Evolutionary conservation across 1,140 invertebrate genomes (phyloP).

Genomic region (Oryctes rhinoceros): DNA sequence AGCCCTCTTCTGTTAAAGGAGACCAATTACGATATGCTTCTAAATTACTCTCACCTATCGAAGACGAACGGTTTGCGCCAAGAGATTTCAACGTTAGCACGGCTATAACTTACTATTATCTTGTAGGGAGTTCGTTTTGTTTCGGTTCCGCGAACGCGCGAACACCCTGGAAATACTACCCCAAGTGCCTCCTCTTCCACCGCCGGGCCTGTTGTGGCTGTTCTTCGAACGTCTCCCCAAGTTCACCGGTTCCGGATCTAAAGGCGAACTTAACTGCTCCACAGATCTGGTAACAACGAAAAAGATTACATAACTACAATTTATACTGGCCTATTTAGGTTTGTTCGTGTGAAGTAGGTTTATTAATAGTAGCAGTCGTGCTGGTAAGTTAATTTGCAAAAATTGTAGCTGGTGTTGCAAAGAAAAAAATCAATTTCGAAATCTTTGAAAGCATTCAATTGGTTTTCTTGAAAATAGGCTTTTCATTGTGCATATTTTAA

Average conservation of each 20-base stretch:
- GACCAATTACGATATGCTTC: conserved; percentile 70
- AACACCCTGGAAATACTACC: conserved; percentile 87
- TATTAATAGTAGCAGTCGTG: too few relatives aligned
- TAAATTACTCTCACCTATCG: conserved; percentile 54
- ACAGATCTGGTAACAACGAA: conserved; percentile 70
- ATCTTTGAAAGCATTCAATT: too few relatives aligned
- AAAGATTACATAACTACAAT: neutral
- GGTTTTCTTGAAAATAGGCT: too few relatives aligned
- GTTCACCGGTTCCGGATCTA: conserved; percentile 65
- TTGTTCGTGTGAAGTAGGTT: too few relatives aligned
- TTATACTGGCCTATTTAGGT: neutral
- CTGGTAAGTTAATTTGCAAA: too few relatives aligned
- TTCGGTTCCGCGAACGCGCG: conserved; percentile 82
- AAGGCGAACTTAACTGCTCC: conserved; percentile 65
- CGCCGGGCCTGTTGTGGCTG: conserved; percentile 57
- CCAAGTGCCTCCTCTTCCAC: conserved; percentile 73
- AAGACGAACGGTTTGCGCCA: conserved; percentile 32
- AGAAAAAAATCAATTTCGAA: too few relatives aligned
- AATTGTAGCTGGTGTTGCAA: too few relatives aligned
- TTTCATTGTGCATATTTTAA: too few relatives aligned
- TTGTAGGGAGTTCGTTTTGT: conserved; percentile 66
- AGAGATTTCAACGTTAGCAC: conserved; percentile 27
- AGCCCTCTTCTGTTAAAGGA: conserved; percentile 83
- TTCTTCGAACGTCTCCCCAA: conserved; percentile 59
- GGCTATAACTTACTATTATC: conserved; percentile 49